phyloP scores from a whole-genome alignment of 2,113 vertebrate species.

The Oxygymnocypris stewartii region DNA sequence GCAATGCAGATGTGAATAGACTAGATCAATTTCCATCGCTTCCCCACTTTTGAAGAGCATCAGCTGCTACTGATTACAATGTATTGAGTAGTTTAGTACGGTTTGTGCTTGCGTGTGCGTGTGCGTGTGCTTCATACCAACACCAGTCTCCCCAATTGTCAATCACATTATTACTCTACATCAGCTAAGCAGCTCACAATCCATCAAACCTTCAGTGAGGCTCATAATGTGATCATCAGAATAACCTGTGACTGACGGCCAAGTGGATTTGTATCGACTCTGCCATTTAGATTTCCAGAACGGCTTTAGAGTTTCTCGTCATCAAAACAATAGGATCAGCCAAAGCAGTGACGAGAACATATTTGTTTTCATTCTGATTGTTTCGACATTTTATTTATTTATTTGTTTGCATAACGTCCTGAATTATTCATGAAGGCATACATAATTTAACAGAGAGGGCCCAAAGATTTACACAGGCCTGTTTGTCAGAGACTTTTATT shows the following conservation, averaged over 20 bases:
- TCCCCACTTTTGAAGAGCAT: not conserved
- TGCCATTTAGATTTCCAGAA: conserved; percentile 63
- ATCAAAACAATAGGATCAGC: conserved; percentile 51
- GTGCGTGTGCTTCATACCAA: not conserved
- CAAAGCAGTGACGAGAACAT: conserved; percentile 17
- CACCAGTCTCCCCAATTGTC: conserved; percentile 51
- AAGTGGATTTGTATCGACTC: conserved; percentile 63
- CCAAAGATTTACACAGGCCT: conserved; percentile 71
- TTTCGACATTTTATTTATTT: conserved; percentile 59
- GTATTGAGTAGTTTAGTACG: not conserved
- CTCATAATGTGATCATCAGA: conserved; percentile 60
- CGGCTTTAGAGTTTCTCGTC: conserved; percentile 38
- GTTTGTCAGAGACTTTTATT: conserved; percentile 74
- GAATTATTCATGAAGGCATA: conserved; percentile 72
- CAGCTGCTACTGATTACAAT: not conserved
- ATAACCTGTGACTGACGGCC: conserved; percentile 67
- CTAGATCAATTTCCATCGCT: not conserved
- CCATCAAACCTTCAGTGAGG: conserved; percentile 54
- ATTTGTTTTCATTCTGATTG: conserved; percentile 56
- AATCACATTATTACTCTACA: conserved; percentile 60
- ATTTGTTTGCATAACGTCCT: conserved; percentile 55
- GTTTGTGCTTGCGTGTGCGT: not conserved
- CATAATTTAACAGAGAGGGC: conserved; percentile 71
- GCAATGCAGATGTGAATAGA: not conserved
- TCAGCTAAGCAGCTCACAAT: conserved; percentile 56